Percentiles rank a stretch among this genome's conserved stretches.
Evolutionary conservation across 2,888 invertebrate species (phyloP).

Genomic region (Drosophila longiperda): DNA sequence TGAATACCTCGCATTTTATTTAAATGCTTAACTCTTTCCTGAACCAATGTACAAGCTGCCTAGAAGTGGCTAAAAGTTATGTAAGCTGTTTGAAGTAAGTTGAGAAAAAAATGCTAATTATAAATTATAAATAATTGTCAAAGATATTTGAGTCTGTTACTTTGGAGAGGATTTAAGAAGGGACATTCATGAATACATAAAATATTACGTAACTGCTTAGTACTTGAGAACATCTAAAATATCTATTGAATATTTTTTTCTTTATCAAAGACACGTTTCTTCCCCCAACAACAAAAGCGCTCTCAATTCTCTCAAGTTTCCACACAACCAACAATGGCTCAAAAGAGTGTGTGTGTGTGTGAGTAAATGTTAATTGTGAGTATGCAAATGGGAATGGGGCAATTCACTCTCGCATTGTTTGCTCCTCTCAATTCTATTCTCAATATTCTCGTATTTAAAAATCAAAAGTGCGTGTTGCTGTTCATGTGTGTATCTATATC

Average conservation of each 20-base stretch:
- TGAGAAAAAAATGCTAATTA: neutral
- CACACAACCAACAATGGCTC: constrained; percentile 27
- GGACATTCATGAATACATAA: neutral
- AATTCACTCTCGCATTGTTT: constrained; percentile 22
- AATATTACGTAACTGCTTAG: neutral
- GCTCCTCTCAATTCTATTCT: constrained; percentile 8
- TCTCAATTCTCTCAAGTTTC: constrained; percentile 29
- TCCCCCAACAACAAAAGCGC: constrained; percentile 12
- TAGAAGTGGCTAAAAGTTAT: neutral
- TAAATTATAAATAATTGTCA: neutral
- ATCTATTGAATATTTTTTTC: constrained; percentile 26
- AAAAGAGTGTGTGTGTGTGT: constrained; percentile 12
- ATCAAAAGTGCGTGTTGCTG: constrained; percentile 60
- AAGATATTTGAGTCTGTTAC: neutral
- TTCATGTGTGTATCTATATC: constrained; percentile 36
- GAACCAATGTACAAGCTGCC: neutral
- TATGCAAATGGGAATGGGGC: constrained; percentile 40
- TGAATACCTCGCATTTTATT: neutral
- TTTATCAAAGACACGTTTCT: constrained; percentile 36
- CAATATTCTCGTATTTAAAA: constrained; percentile 26
- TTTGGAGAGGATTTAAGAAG: neutral
- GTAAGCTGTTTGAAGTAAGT: neutral
- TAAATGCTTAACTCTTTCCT: neutral
- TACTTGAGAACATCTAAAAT: constrained; percentile 2
- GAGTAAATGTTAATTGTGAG: constrained; percentile 48